phyloP scores from a whole-genome alignment of 2,113 vertebrate genomes.

The Cheirogaleus medius region DNA sequence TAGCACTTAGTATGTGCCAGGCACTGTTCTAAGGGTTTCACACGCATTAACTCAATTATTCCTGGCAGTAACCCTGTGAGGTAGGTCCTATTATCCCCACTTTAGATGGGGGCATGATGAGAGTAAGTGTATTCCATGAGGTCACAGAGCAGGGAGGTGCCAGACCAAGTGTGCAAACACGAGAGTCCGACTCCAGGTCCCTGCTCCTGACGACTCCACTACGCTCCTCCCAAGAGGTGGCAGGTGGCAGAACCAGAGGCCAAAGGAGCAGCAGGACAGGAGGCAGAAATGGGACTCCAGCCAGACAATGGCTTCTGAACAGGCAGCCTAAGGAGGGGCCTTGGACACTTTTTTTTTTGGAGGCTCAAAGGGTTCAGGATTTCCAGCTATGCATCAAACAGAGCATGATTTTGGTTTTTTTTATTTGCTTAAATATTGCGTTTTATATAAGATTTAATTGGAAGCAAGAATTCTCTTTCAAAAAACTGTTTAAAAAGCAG shows the following conservation, averaged over 20 bases:
- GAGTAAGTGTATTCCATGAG: neutral
- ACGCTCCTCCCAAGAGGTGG: neutral
- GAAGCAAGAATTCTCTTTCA: neutral
- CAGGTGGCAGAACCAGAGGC: rapidly evolving
- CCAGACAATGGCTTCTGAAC: neutral
- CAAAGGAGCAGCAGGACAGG: neutral
- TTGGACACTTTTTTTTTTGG: neutral
- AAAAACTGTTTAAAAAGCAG: neutral
- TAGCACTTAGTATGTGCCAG: neutral
- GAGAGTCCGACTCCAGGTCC: neutral
- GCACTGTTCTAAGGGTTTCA: neutral
- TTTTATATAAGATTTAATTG: neutral
- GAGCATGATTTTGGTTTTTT: neutral
- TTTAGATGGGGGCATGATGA: neutral
- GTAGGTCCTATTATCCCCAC: neutral
- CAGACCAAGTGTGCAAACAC: neutral
- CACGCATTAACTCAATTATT: neutral
- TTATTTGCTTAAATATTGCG: neutral
- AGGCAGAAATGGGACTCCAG: neutral
- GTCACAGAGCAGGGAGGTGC: neutral
- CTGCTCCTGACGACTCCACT: neutral
- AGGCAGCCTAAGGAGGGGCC: neutral
- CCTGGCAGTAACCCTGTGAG: neutral
- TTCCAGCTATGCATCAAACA: neutral
- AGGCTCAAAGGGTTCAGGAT: neutral